Base-by-base conservation (phyloP, 2,113 vertebrate species). In the Gnathonemus echidnorhynchus region DNA sequence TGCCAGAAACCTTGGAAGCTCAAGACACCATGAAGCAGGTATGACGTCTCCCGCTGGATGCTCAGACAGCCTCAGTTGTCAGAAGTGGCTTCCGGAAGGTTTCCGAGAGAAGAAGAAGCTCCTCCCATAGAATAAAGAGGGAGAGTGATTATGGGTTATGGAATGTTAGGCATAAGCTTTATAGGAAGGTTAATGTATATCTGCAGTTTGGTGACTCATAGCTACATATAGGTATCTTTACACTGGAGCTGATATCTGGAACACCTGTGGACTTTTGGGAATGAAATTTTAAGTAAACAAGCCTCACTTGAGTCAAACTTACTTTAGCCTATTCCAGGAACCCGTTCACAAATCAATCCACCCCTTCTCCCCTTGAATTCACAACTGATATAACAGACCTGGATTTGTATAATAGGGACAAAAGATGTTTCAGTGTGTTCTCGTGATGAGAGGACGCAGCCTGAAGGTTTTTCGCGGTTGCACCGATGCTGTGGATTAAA, bases 1-100 rank as follows among this genome's bases (percentile, higher is more conserved):
- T 96, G 91, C 94, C 95, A 88, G 96, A 96, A 62, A 90, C 92
- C 39, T 88, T 95, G 91, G 91, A 95, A 88, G 93, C 95, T 56
- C 95, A 96, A 92, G 94, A 95, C 94, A 93, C 95, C 2, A 96
- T 96, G 93, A 96, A 96, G 91, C 96, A 96, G 95, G 96, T 96
- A 91, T 62, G n/a, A 88, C 11, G 31, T 58, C 27, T 27, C 62
- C 86, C 27, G 0, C 45, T 15, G 84, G 39, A 48, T 50, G 39
- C 35, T 42, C 77, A 15, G 50, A n/a, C 19, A 84, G 80, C 45
- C 80, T 10, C 15, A 84, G 15, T 48, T 46, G 42, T 9, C 39
- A 24, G 31, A 84, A 84, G 3, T 9, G 45, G 9, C 19, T 48
- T 85, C 39, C 21, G 0, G 39, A 48, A 85, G 8, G 83, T 10